These are phyloP conservation scores for Cervus canadensis DNA, from an alignment of 2,113 vertebrate genomes.

Conservation along the genomic window DNA sequence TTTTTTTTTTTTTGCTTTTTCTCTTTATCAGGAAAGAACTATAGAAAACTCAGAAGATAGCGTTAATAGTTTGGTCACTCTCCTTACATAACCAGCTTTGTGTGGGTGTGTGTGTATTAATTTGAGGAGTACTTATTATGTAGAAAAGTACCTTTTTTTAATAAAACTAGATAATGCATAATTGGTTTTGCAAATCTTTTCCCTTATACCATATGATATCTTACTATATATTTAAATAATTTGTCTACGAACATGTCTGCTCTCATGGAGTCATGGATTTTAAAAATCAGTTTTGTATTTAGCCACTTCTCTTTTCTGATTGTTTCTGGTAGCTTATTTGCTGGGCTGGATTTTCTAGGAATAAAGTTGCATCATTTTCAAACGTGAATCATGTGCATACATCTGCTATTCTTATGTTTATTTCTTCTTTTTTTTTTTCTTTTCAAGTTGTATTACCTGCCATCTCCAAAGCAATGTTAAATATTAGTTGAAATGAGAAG, in stretches of 20 bases:
- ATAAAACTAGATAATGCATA: background rate
- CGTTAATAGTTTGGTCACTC: background rate
- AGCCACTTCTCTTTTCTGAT: background rate
- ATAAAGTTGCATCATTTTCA: background rate
- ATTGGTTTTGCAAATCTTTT: background rate
- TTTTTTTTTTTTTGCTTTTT: background rate
- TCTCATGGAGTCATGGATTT: background rate
- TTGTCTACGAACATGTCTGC: background rate
- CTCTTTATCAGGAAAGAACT: background rate
- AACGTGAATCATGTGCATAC: background rate
- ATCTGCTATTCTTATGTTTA: background rate
- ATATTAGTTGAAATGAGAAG: background rate
- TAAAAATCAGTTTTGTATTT: background rate
- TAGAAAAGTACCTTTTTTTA: background rate
- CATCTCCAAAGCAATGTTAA: background rate
- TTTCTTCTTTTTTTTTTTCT: background rate
- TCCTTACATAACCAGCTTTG: background rate
- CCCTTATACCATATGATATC: background rate
- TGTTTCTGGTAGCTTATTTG: background rate
- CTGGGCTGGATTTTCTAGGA: background rate
- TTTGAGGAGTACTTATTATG: background rate
- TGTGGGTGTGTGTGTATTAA: background rate
- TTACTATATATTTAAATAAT: background rate
- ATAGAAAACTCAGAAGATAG: background rate
- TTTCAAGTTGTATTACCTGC: background rate